Conservation (phyloP, 2,888 invertebrate species). For the Zele albiditarsus region DNA sequence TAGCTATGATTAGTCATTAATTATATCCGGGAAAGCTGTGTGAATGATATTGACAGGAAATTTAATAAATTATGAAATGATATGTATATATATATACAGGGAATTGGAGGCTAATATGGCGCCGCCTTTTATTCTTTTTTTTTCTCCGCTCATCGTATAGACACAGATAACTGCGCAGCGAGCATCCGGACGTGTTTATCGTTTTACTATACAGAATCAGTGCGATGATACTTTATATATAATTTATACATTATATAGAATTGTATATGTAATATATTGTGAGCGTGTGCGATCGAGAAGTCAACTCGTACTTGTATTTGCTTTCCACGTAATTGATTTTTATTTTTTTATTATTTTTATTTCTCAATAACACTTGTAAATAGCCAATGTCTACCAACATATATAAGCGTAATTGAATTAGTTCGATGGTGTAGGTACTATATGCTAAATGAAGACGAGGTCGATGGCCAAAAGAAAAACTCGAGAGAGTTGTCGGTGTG, state of each 20-base stretch:
- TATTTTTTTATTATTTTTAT: slow-evolving; percentile 21
- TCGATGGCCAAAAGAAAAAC: slow-evolving; percentile 3
- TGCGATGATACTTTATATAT: neutral
- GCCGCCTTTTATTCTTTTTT: neutral
- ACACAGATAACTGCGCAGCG: neutral
- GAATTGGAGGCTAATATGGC: neutral
- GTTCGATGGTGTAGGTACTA: slow-evolving; percentile 41
- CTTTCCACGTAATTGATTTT: neutral
- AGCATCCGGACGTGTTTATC: slow-evolving; percentile 16
- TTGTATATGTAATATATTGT: neutral
- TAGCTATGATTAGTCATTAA: slow-evolving; percentile 21
- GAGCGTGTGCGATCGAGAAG: neutral
- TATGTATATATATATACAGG: neutral
- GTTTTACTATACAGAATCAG: neutral
- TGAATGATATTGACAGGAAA: slow-evolving; percentile 19
- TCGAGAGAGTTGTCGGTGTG: slow-evolving; percentile 8
- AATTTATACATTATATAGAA: neutral
- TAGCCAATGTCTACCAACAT: neutral
- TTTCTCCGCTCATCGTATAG: neutral
- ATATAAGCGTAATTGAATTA: slow-evolving; percentile 59
- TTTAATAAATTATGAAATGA: slow-evolving; percentile 20
- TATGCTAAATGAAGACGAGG: slow-evolving; percentile 54
- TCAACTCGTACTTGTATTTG: neutral
- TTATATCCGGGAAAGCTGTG: slow-evolving; percentile 35
- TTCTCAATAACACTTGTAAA: neutral